These are phyloP conservation scores for Melanotus villosus DNA, from an alignment of 2,888 invertebrate genomes.

Conservation along the genomic window DNA sequence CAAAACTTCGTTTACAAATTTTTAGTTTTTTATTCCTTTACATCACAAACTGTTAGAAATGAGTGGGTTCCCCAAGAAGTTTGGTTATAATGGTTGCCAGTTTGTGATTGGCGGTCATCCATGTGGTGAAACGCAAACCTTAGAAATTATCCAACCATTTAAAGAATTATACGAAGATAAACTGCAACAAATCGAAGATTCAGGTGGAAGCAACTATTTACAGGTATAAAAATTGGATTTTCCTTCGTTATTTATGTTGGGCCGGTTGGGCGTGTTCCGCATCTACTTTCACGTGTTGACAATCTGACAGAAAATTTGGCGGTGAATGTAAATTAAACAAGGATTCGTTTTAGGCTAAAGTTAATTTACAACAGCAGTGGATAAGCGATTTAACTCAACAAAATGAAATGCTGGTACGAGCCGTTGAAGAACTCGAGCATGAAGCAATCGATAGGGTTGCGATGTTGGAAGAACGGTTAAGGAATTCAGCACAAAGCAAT, in stretches of 20 bases:
- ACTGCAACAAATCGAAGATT: constrained; percentile 72
- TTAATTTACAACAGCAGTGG: constrained; percentile 76
- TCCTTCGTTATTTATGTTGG: constrained; percentile 30
- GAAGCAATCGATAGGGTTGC: constrained; percentile 75
- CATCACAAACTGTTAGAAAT: constrained; percentile 19
- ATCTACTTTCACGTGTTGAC: too few relatives aligned
- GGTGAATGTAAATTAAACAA: too few relatives aligned
- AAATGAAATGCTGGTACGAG: constrained; percentile 77
- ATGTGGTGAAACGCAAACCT: constrained; percentile 65
- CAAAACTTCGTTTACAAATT: constrained; percentile 42
- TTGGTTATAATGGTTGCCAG: neutral
- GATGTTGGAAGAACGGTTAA: constrained; percentile 71
- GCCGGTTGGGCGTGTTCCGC: neutral
- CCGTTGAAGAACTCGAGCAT: constrained; percentile 78
- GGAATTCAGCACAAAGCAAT: constrained; percentile 67
- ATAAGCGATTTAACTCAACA: constrained; percentile 78
- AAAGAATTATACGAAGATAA: constrained; percentile 75
- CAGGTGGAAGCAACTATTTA: constrained; percentile 64
- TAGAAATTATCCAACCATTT: constrained; percentile 74
- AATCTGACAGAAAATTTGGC: too few relatives aligned
- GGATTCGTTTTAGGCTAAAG: constrained; percentile 72
- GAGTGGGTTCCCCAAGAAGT: constrained; percentile 10
- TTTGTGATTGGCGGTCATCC: neutral
- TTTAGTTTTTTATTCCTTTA: constrained; percentile 31
- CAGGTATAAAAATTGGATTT: too few relatives aligned